A percentile compares a stretch with the other conserved stretches of the same genome.
phyloP scores from a whole-genome alignment of 2,113 vertebrate genomes.

The Seriola aureovittata region DNA sequence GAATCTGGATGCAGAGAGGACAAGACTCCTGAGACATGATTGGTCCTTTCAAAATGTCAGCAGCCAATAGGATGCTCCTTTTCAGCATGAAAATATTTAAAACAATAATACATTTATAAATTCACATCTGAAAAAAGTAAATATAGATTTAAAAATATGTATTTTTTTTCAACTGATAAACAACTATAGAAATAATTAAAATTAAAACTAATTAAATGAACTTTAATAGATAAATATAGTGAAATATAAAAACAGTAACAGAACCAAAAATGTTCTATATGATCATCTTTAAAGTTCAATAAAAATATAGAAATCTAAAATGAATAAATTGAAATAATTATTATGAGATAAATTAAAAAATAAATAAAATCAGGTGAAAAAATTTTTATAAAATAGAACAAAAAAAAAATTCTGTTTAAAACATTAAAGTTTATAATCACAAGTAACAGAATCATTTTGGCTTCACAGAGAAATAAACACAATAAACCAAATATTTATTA shows the following conservation, averaged over 20 bases:
- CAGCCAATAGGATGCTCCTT: not conserved
- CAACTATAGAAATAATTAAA: too few relatives aligned
- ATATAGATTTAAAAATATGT: not conserved
- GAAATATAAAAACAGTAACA: too few relatives aligned
- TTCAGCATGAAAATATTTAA: not conserved
- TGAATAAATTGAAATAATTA: too few relatives aligned
- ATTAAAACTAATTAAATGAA: too few relatives aligned
- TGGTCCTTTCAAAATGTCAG: not conserved
- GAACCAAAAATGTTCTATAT: too few relatives aligned
- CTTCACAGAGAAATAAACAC: not conserved
- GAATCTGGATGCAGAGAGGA: conserved; percentile 16
- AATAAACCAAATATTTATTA: not conserved
- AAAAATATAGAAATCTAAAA: too few relatives aligned
- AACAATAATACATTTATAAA: not conserved
- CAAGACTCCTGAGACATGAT: conserved; percentile 8
- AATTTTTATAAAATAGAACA: too few relatives aligned
- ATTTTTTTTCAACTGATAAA: not conserved
- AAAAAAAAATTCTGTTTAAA: not conserved
- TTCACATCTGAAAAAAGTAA: not conserved
- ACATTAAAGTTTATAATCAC: not conserved
- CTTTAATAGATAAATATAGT: too few relatives aligned
- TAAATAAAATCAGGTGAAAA: too few relatives aligned
- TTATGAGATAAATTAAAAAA: too few relatives aligned
- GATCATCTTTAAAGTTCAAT: too few relatives aligned
- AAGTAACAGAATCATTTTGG: not conserved